Evolutionary conservation across 1,140 invertebrate species (phyloP).

Genomic region (Pseudomyrmex flavicornis): DNA sequence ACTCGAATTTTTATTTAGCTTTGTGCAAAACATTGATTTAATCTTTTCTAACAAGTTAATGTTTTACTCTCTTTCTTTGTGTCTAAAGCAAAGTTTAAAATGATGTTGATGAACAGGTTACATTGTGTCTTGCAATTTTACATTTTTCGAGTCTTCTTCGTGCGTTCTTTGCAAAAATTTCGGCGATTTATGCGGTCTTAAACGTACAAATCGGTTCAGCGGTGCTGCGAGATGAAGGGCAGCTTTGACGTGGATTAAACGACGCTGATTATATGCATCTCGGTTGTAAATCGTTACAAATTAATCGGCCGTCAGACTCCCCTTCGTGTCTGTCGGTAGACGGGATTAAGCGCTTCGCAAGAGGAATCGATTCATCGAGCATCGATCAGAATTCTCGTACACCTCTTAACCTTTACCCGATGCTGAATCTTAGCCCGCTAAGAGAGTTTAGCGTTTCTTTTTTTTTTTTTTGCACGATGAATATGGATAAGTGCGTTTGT

Average conservation of each 20-base stretch:
- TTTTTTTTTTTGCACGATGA: constrained; percentile 5
- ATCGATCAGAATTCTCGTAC: constrained; percentile 68
- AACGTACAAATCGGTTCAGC: constrained; percentile 27
- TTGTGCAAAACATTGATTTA: neutral
- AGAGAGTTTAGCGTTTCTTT: constrained; percentile 16
- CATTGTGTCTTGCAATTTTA: neutral
- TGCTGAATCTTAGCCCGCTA: constrained; percentile 40
- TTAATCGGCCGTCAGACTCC: constrained; percentile 64
- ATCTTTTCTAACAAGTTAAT: neutral
- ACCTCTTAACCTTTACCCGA: constrained; percentile 46
- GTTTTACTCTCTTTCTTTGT: neutral
- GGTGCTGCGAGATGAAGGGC: constrained; percentile 40
- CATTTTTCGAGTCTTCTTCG: neutral
- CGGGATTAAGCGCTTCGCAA: constrained; percentile 68
- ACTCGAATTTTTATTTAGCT: neutral
- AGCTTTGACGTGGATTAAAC: constrained; percentile 69
- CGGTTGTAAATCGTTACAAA: constrained; percentile 71
- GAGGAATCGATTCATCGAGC: constrained; percentile 60
- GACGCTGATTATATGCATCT: constrained; percentile 67
- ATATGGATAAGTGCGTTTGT: constrained; percentile 28
- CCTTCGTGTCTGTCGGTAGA: constrained; percentile 46
- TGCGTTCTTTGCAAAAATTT: neutral
- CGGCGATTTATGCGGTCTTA: constrained; percentile 9
- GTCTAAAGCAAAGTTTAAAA: neutral
- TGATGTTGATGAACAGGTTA: neutral